Evolutionary conservation across 2,797 vertebrate species (phyloP), one percentile per base, ranked within the genome.

Genomic region (Margarornis squamiger): DNA sequence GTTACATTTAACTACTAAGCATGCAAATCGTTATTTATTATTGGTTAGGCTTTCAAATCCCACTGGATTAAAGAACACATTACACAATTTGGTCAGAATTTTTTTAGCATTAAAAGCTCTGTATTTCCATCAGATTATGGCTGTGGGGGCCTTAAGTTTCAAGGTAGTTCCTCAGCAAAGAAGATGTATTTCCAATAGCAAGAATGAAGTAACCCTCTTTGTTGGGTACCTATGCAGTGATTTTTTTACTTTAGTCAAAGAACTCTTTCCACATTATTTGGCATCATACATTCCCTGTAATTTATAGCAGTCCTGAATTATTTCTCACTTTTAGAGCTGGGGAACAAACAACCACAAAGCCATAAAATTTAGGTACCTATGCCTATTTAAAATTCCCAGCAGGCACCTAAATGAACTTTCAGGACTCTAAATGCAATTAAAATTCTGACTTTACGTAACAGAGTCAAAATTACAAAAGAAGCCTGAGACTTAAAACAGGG

Each of bases 1-100:
- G 57, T 67, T 74, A 39, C 24, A 36, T 51, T 57, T 57, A 76
- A 87, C 67, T 61, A 54, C 68, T 54, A 82, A 82, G 84, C 80
- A 93, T 76, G 49, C 32, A 91, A 89, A 63, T 61, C 24, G 16
- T 70, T 76, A 94, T 90, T 95, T 91, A 78, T 74, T 82, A 85
- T 71, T 66, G 52, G 48, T 78, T 49, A 71, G 74, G 63, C 27
- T 80, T 54, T 79, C 87, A 71, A 83, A 65, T 82, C 77, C 74
- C 71, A 49, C 43, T 67, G 63, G 71, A 92, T 95, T 90, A 88
- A 66, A 81, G 51, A 80, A 51, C 34, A 79, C 46, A 45, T 81
- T 75, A 59, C n/a, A 45, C 48, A 12, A 92, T 49, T 41, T 41
- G 34, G 41, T 59, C n/a, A 81, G 63, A 58, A 30, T 32, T 15